Percentiles rank a stretch among this genome's conserved stretches.
phyloP scores from a whole-genome alignment of 2,113 vertebrate genomes.

The Brienomyrus brachyistius region DNA sequence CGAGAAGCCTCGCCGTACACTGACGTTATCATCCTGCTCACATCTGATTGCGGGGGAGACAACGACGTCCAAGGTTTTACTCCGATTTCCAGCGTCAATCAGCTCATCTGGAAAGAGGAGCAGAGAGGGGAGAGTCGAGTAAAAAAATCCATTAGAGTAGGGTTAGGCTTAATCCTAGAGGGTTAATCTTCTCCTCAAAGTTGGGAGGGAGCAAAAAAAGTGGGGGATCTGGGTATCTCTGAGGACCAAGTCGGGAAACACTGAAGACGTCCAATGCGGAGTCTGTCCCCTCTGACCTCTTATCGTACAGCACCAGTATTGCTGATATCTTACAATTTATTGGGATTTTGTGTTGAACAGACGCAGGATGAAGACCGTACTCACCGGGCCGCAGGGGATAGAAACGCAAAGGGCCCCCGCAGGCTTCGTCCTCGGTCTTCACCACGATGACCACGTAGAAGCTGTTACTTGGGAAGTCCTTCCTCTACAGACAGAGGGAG shows the following conservation, averaged over 20 bases:
- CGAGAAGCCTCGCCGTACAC: not conserved
- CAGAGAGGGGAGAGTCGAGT: not conserved
- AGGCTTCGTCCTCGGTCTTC: conserved; percentile 91
- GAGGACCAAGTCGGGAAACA: not conserved
- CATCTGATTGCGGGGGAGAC: conserved; percentile 79
- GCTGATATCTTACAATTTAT: not conserved
- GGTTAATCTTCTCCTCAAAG: not conserved
- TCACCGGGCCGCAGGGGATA: conserved; percentile 70
- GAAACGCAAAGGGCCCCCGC: conserved; percentile 77
- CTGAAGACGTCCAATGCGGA: not conserved
- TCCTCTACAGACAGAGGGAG: conserved; percentile 61
- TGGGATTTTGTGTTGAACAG: not conserved
- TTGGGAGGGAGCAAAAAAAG: not conserved
- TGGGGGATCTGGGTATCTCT: not conserved
- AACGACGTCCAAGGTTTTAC: conserved; percentile 76
- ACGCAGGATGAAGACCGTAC: not conserved
- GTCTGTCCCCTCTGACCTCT: not conserved
- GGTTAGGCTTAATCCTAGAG: too few species aligned
- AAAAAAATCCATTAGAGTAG: not conserved
- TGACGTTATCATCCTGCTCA: conserved; percentile 50
- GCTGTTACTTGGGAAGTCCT: conserved; percentile 89
- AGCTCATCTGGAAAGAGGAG: conserved; percentile 59
- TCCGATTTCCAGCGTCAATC: conserved; percentile 79
- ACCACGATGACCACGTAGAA: conserved; percentile 97
- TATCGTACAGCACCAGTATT: not conserved